Base-by-base conservation (phyloP, 1,140 invertebrate genomes). In the Myzus persicae region DNA sequence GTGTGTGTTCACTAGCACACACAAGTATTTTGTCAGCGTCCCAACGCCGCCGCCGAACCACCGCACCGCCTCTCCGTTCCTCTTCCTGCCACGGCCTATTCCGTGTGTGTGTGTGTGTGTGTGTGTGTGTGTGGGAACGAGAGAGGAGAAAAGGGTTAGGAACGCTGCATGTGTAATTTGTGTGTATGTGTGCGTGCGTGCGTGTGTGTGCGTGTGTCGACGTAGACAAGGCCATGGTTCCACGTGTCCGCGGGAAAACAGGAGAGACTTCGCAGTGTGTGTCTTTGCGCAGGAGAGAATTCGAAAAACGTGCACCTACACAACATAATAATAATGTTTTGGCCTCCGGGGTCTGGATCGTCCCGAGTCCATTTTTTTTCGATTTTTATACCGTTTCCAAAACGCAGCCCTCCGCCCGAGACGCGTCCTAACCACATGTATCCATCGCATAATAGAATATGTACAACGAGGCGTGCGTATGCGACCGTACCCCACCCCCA, bases 21-120 rank as follows among this genome's bases (percentile, higher is more conserved):
- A 91, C 59, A 11, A 91, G 90, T 91, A 91, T 91, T 91, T 91
- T 46, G 90, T 91, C 90, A 91, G 90, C 90, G 90, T 91, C 90
- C 90, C 90, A 81, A 91, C 59, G 24, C 42, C 82, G 82, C 84
- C 84, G 31, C 31, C 81, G 81, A n/a, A n/a, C 81, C 31, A 6
- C 82, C 82, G 82, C 59, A 67, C 67, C 90, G 42, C 42, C 67
- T 91, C 44, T 48, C 26, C 44, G 26, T 7, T 31, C 84, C 42
- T 26, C 26, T 31, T 42, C 5, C 5, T 26, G 84, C 26, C n/a
- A n/a, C 84, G 42, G 31, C 42, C 84, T 44, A 40, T 87, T 44
- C n/a, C n/a, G n/a, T n/a, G n/a, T 44, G 42, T 44, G 42, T 9
- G 42, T 44, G 42, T 44, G 42, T 9, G 42, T 9, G 42, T 44